A percentile compares a stretch with the other conserved stretches of the same genome.
Conservation (phyloP, 2,797 vertebrate genomes). For the Limosa lapponica region DNA sequence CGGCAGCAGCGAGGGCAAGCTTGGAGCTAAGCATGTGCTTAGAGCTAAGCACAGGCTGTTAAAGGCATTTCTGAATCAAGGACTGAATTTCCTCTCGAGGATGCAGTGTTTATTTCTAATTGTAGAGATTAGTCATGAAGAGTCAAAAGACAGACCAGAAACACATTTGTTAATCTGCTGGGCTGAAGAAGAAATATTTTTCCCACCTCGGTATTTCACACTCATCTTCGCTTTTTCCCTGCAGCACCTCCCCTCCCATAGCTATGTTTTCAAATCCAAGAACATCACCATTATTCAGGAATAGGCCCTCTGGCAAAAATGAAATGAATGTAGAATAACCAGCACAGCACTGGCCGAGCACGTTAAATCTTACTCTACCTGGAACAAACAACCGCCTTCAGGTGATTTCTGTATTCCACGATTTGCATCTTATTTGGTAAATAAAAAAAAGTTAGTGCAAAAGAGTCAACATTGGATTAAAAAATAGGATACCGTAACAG, state of each 20-base stretch:
- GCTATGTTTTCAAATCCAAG: conserved; percentile 59
- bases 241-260: conserved; percentile 13
- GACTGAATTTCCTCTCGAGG: neutral
- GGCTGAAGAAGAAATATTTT: conserved; percentile 30
- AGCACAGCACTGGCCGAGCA: neutral
- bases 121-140: neutral
- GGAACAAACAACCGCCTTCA: neutral
- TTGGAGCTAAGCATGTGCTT: neutral
- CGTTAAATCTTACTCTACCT: conserved; percentile 14
- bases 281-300: conserved; percentile 61
- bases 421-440: conserved; percentile 61
- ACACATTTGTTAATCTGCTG: neutral
- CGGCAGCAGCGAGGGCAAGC: neutral
- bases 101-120: neutral
- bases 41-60: neutral
- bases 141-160: conserved; percentile 1
- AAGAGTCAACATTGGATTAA: neutral
- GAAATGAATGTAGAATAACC: conserved; percentile 60
- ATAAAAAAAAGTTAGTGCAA: neutral
- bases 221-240: neutral
- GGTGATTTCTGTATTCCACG: neutral
- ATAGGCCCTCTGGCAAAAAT: conserved; percentile 34
- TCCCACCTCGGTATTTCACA: neutral
- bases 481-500: neutral
- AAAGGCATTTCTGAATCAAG: neutral